Conservation (phyloP, 1,140 invertebrate species). For the Eciton burchellii region DNA sequence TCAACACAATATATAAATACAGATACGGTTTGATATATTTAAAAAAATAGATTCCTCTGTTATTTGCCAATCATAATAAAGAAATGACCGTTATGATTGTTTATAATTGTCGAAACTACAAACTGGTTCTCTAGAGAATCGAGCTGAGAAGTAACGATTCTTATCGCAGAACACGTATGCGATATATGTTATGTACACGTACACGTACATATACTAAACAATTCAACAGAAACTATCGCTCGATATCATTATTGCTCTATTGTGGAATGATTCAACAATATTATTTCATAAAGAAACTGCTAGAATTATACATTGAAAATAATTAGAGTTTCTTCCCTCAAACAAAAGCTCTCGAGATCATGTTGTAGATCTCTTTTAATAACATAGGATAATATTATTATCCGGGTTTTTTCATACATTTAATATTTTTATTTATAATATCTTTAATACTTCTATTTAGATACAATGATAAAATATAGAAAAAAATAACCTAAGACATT, state of each 20-base stretch:
- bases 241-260: neutral
- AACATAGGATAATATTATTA: too few species aligned
- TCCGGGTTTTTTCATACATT: too few species aligned
- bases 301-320: neutral
- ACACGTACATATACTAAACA: too few species aligned
- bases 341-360: too few species aligned
- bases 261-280: neutral
- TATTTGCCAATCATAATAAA: conserved; percentile 38
- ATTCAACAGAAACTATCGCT: neutral
- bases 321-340: neutral
- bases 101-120: conserved; percentile 47
- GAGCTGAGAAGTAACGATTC: too few species aligned
- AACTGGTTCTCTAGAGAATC: too few species aligned
- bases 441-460: too few species aligned
- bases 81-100: conserved; percentile 56
- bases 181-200: neutral
- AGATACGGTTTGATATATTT: conserved; percentile 31
- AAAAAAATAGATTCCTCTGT: conserved; percentile 29
- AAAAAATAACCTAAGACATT: too few species aligned
- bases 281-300: neutral
- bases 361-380: too few species aligned
- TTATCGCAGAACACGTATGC: neutral
- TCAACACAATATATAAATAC: neutral
- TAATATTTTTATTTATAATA: too few species aligned
- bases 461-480: too few species aligned